Percentiles rank a stretch among this genome's conserved stretches.
Conservation (phyloP, 2,797 vertebrate genomes). For the Tarsius wallacei region DNA sequence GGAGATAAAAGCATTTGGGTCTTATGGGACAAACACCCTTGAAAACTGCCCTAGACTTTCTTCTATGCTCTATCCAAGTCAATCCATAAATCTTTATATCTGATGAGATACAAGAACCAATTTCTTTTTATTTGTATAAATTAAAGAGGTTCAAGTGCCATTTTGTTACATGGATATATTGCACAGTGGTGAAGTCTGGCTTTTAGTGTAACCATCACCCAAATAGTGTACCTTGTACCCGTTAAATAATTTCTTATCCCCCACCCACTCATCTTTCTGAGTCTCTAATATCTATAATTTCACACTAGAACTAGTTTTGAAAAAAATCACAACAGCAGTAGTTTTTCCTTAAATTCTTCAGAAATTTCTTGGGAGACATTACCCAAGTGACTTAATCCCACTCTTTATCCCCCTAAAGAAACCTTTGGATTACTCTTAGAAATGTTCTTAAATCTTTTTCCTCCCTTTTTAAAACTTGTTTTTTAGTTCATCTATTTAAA, state of each 20-base stretch:
- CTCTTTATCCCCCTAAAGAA: conserved; percentile 47
- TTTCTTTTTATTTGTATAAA: neutral
- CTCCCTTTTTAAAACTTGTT: neutral
- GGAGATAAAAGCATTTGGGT: conserved; percentile 51
- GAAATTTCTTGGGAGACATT: conserved; percentile 43
- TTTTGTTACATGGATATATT: neutral
- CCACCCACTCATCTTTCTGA: neutral
- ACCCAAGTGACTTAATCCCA: conserved; percentile 16
- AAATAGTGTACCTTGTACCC: neutral
- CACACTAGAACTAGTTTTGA: neutral
- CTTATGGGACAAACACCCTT: conserved; percentile 27
- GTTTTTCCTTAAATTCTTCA: conserved; percentile 47
- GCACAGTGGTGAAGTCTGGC: neutral
- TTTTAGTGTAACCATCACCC: neutral
- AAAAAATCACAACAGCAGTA: neutral
- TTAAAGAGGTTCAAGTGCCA: neutral
- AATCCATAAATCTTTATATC: conserved; percentile 20
- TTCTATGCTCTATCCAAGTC: neutral
- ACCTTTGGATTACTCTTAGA: conserved; percentile 68
- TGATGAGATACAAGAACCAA: neutral
- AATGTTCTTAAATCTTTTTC: conserved; percentile 44
- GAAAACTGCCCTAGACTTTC: conserved; percentile 50
- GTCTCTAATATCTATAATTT: neutral
- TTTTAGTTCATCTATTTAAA: conserved; percentile 29
- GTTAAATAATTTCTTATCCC: neutral